Conservation (phyloP, 2,888 invertebrate genomes). For the Drosophila helvetica region DNA sequence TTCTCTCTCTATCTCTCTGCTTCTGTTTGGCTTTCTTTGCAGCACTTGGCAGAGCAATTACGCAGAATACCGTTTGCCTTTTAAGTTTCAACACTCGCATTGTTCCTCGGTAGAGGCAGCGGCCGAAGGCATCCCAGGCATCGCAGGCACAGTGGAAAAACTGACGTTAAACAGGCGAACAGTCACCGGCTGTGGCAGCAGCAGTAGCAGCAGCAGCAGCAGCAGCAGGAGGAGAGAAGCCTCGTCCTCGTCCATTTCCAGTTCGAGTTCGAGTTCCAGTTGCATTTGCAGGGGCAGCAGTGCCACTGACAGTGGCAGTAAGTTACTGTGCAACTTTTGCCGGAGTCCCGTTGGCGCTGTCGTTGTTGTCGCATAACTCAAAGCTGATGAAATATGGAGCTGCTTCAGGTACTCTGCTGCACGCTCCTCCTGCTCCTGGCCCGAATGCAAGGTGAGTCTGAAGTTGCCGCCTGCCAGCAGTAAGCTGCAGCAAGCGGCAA, state of each 20-base stretch:
- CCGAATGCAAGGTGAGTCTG: constrained; percentile 81
- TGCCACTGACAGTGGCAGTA: constrained; percentile 46
- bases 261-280: background rate
- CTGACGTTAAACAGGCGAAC: constrained; percentile 38
- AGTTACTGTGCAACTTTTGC: constrained; percentile 45
- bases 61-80: constrained; percentile 52
- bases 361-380: constrained; percentile 39
- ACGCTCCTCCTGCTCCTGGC: constrained; percentile 79
- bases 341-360: constrained; percentile 14
- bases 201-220: too few relatives aligned
- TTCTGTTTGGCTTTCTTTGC: constrained; percentile 26
- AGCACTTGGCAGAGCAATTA: constrained; percentile 53
- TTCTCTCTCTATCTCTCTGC: background rate
- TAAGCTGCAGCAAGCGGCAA: background rate
- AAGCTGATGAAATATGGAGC: constrained; percentile 81
- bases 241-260: background rate
- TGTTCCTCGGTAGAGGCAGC: background rate
- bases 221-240: background rate
- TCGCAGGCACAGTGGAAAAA: constrained; percentile 31
- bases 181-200: background rate
- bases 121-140: background rate
- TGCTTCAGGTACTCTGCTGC: constrained; percentile 80
- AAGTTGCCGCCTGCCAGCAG: background rate
- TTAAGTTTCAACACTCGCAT: constrained; percentile 29
- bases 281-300: background rate